Evolutionary conservation across 2,888 invertebrate genomes (phyloP).

Genomic region (Erannis defoliaria): DNA sequence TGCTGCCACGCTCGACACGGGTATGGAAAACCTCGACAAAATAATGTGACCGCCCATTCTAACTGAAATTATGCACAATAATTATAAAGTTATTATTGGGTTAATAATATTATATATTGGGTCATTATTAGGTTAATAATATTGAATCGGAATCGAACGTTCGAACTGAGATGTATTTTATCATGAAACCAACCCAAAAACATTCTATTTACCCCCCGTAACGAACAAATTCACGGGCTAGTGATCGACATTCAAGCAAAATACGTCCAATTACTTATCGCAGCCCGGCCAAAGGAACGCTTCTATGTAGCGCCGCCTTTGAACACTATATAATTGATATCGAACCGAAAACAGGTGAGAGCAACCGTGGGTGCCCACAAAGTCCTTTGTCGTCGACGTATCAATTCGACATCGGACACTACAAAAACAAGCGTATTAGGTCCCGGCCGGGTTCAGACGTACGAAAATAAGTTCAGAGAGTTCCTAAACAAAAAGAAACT

Average conservation of each 20-base stretch:
- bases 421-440: constrained; percentile 64
- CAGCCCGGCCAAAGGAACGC: constrained; percentile 61
- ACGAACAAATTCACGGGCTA: constrained; percentile 67
- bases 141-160: constrained; percentile 34
- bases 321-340: constrained; percentile 68
- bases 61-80: neutral
- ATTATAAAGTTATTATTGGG: neutral
- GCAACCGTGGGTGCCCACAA: constrained; percentile 49
- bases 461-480: constrained; percentile 83
- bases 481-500: constrained; percentile 86
- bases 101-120: constrained; percentile 10
- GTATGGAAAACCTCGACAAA: constrained; percentile 26
- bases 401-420: constrained; percentile 63
- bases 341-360: constrained; percentile 51
- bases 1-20: constrained; percentile 30
- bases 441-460: constrained; percentile 72
- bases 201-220: constrained; percentile 62
- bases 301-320: constrained; percentile 61
- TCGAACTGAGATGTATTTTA: constrained; percentile 42
- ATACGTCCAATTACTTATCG: constrained; percentile 72
- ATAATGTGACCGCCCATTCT: constrained; percentile 4
- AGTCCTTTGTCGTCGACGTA: constrained; percentile 59
- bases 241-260: constrained; percentile 68
- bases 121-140: neutral
- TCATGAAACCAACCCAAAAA: constrained; percentile 57